Percentiles rank a stretch among this genome's conserved stretches.
phyloP scores from a whole-genome alignment of 2,888 invertebrate species.

The Synergus gifuensis region DNA sequence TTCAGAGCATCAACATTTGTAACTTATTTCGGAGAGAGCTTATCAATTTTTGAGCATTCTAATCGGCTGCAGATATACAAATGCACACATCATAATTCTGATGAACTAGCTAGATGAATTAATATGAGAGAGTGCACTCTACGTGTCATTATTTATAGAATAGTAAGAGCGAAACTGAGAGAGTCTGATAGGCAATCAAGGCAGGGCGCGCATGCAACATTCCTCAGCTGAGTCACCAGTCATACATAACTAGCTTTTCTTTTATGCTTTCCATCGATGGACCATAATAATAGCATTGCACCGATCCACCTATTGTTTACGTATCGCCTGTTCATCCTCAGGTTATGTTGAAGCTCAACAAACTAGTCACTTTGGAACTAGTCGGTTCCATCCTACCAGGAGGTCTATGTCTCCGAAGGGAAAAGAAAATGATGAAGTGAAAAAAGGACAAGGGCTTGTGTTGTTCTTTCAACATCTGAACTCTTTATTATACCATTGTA shows the following conservation, averaged over 20 bases:
- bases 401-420: background rate
- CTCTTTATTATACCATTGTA: background rate
- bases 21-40: too few relatives aligned
- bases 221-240: slow-evolving; percentile 67
- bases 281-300: background rate
- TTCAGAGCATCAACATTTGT: too few relatives aligned
- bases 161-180: background rate
- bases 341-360: background rate
- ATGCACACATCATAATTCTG: slow-evolving; percentile 7
- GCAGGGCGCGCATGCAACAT: slow-evolving; percentile 67
- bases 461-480: background rate
- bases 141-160: background rate
- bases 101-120: background rate
- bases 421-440: slow-evolving; percentile 1
- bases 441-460: background rate
- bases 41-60: too few relatives aligned
- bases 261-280: slow-evolving; percentile 2
- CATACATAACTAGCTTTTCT: background rate
- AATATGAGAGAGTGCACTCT: background rate
- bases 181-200: slow-evolving; percentile 64
- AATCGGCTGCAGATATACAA: too few relatives aligned
- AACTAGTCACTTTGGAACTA: background rate
- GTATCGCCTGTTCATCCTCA: background rate
- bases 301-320: slow-evolving; percentile 3
- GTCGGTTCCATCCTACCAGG: background rate